Base-by-base conservation (phyloP, 2,113 vertebrate genomes). In the Pseudois nayaur region DNA sequence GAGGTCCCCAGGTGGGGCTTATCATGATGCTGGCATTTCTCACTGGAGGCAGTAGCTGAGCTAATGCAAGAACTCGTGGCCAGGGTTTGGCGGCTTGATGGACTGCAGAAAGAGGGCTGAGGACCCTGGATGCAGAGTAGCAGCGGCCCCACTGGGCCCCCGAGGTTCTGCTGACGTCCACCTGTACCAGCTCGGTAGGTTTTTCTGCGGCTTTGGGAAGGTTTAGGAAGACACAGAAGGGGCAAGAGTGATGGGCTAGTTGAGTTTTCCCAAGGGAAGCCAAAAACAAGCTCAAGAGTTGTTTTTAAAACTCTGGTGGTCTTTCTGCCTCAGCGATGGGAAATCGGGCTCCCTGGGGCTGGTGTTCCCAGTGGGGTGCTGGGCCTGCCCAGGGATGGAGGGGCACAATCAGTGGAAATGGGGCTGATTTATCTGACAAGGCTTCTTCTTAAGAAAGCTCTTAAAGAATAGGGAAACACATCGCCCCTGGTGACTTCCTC, bases 161-260 rank as follows among this genome's bases (percentile, higher is more conserved):
- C 0, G 0, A 11, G 83, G 33, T 54, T 16, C 60, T 17, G 2
- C 31, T 29, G 82, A 9, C 0, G 0, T 21, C 36, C 16, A 14
- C 55, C 11, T 25, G 21, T 33, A 5, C 3, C 23, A 36, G 54
- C 59, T 71, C 9, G 0, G 33, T 23, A 23, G 27, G 52, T 25
- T 31, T 91, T 36, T 67, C 40, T 0, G 0, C 6, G 43, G 23
- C 16, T 31, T 83, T 17, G 6, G 11, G 17, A 55, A 89, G 57
- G 14, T 6, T 43, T 45, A 27, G 86, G 52, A 52, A 50, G 48
- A 62, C 1, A 6, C 43, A 25, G 21, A 4, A 0, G 1, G 1
- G 67, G n/a, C 10, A 7, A 59, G 82, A n/a, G 6, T 19, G 50
- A 52, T 8, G 13, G 48, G 59, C 52, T 86, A 59, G 45, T 6